Conservation (phyloP, 2,797 vertebrate species). For the Clamator glandarius region DNA sequence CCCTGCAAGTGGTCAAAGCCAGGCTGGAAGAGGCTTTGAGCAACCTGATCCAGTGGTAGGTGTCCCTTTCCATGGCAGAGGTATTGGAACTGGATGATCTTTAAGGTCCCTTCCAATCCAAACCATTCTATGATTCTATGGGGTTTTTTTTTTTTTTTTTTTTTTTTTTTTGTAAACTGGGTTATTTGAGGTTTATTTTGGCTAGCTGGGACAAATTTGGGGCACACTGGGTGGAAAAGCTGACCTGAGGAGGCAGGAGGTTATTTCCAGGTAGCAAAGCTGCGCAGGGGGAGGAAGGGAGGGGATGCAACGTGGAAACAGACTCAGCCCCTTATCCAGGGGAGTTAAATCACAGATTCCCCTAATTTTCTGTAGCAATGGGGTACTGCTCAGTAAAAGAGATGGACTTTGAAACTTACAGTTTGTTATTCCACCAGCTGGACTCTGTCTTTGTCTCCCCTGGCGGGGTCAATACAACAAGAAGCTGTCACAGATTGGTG, state of each 20-base stretch:
- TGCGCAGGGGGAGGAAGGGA: neutral
- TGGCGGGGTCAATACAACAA: rapidly evolving
- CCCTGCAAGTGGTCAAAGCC: too few relatives aligned
- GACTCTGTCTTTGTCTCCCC: neutral
- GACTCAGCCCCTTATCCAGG: rapidly evolving
- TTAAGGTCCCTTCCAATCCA: too few relatives aligned
- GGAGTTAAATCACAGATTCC: neutral
- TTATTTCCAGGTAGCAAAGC: neutral
- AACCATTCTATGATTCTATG: too few relatives aligned
- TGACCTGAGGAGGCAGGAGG: neutral
- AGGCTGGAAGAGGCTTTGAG: too few relatives aligned
- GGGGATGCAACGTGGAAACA: neutral
- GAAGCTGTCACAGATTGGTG: neutral
- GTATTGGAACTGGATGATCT: too few relatives aligned
- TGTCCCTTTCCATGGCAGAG: too few relatives aligned
- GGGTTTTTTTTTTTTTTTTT: too few relatives aligned
- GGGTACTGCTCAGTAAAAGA: neutral
- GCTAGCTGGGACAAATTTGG: neutral
- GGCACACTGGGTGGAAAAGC: neutral
- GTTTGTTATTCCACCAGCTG: neutral
- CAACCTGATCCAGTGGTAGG: too few relatives aligned
- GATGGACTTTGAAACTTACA: neutral
- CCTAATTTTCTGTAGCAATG: rapidly evolving
- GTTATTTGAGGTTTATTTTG: neutral
- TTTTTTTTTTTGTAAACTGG: neutral